Evolutionary conservation across 2,113 vertebrate genomes (phyloP).

Genomic region (Smithornis capensis): DNA sequence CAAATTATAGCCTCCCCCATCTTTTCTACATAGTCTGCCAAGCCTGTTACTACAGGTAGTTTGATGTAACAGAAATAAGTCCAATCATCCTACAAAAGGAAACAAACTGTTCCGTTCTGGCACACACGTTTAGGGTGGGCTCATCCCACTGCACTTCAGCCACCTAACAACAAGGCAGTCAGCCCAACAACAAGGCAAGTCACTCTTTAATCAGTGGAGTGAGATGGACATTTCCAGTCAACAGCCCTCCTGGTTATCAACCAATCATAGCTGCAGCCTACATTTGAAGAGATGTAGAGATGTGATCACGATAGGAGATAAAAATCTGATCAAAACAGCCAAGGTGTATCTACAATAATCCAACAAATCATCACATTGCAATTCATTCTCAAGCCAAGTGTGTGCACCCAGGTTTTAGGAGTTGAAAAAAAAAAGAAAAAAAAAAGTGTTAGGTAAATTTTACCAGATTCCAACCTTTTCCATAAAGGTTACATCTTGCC

Average conservation of each 20-base stretch:
- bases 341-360: neutral
- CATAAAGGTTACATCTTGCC: neutral
- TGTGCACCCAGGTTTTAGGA: neutral
- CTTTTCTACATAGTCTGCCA: neutral
- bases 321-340: neutral
- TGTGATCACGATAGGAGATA: neutral
- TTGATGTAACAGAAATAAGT: conserved; percentile 6
- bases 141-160: neutral
- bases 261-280: neutral
- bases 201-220: neutral
- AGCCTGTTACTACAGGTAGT: conserved; percentile 22
- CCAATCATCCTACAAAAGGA: neutral
- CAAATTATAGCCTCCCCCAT: neutral
- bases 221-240: neutral
- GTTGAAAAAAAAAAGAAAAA: neutral
- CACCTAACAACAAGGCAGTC: neutral
- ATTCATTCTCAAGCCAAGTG: neutral
- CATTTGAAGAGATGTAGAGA: neutral
- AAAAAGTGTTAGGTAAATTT: neutral
- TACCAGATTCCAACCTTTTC: neutral
- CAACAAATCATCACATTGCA: neutral
- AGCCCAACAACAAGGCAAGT: neutral
- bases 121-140: neutral
- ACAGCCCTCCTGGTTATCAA: neutral
- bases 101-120: neutral